Evolutionary conservation across 2,888 invertebrate genomes (phyloP), one percentile per base, ranked within the genome.

Genomic region (Tenthredo mesomela): DNA sequence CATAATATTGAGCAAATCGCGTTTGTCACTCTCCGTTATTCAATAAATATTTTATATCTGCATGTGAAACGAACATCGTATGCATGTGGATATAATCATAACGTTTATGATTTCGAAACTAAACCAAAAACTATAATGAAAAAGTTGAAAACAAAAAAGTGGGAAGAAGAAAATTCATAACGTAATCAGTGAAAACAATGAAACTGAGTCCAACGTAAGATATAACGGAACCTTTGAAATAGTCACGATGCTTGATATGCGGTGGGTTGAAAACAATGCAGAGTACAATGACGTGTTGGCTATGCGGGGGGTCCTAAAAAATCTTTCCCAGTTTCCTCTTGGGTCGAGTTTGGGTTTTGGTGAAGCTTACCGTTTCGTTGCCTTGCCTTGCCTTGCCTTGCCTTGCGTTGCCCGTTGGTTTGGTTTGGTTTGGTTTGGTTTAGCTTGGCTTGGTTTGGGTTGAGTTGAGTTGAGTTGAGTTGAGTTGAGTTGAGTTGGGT

Each of bases 261-360:
- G 33, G 15, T 29, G 37, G 21, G 54, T 9, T 54, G 25, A 78
- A 50, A 78, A 78, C 33, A 33, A 33, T n/a, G 43, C 29, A n/a
- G 58, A 33, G 75, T 47, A 78, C 37, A 78, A 78, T 78, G 54
- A 54, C 33, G 78, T 58, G 54, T 78, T 58, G 54, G 50, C 58
- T 78, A 33, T 78, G 47, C 47, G 54, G 33, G 58, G 3, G 18
- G 6, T 58, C 78, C 58, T 54, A 58, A 78, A 78, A 78, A 78
- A 54, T 78, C 1, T 54, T 47, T 9, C 58, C 33, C 54, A 78
- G 47, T 33, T 78, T 78, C 58, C 29, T 47, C 54, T 58, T 33
- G 47, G 47, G 47, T 78, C 29, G 75, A 47, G 75, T 70, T 29
- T 78, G 54, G 29, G 78, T 78, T 75, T 21, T 40, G 75, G 50